phyloP scores from a whole-genome alignment of 2,113 vertebrate species.

The Ahaetulla prasina region DNA sequence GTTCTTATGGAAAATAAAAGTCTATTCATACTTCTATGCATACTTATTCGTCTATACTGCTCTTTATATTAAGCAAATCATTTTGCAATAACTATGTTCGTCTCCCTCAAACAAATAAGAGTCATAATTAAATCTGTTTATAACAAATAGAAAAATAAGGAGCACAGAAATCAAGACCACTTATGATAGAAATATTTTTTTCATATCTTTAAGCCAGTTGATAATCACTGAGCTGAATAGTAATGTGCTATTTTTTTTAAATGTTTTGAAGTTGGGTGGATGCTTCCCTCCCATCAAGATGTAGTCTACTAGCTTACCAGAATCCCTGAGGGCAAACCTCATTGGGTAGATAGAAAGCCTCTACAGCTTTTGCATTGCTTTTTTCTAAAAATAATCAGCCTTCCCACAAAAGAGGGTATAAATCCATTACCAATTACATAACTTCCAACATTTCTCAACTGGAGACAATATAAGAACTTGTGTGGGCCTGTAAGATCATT shows the following conservation, averaged over 20 bases:
- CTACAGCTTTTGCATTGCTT: neutral
- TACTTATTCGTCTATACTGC: neutral
- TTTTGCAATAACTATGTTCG: neutral
- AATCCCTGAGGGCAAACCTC: neutral
- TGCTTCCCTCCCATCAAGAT: neutral
- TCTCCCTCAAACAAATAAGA: neutral
- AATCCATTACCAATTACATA: constrained; percentile 1
- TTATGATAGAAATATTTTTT: no score
- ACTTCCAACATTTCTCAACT: neutral
- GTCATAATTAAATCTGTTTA: neutral
- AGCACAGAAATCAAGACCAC: neutral
- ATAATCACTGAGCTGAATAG: neutral
- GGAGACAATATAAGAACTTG: neutral
- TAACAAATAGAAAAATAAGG: neutral
- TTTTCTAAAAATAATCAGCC: neutral
- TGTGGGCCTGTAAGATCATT: neutral
- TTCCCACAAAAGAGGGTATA: neutral
- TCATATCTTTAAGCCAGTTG: neutral
- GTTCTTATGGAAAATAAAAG: neutral
- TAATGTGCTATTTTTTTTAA: neutral
- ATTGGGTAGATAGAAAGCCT: neutral
- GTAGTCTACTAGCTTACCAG: neutral
- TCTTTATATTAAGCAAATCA: neutral
- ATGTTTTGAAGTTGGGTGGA: neutral
- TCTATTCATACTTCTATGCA: neutral